A percentile compares a stretch with the other conserved stretches of the same genome.
phyloP scores from a whole-genome alignment of 2,113 vertebrate species.

The Cyphomyrus plagiostoma region DNA sequence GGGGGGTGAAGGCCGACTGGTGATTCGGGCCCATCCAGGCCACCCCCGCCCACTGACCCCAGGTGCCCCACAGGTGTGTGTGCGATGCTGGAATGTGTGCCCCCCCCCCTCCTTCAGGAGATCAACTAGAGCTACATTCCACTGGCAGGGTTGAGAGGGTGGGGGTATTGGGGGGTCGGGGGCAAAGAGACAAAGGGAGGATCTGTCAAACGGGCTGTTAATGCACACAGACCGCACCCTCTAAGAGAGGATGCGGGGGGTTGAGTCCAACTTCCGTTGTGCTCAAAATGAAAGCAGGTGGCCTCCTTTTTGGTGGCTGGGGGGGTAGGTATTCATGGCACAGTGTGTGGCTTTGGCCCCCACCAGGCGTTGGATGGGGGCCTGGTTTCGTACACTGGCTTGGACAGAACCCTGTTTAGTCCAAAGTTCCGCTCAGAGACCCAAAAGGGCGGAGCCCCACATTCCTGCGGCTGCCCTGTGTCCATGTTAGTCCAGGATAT shows the following conservation, averaged over 20 bases:
- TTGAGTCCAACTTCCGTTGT: constrained; percentile 22
- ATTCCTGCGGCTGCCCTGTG: background rate
- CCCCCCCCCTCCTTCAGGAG: constrained; percentile 37
- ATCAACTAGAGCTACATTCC: constrained; percentile 62
- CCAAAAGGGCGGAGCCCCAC: background rate
- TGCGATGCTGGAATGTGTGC: constrained; percentile 49
- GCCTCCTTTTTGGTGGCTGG: constrained; percentile 14
- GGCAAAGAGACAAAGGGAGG: constrained; percentile 45
- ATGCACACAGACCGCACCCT: background rate
- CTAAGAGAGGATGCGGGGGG: background rate
- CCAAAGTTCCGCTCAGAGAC: background rate
- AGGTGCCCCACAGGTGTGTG: constrained; percentile 69
- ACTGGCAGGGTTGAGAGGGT: background rate
- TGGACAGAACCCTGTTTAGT: background rate
- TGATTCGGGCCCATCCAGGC: background rate
- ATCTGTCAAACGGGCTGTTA: constrained; percentile 37
- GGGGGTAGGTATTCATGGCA: background rate
- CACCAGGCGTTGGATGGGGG: background rate
- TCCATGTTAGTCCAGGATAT: background rate
- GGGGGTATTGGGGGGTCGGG: background rate
- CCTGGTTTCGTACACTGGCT: background rate
- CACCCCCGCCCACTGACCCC: constrained; percentile 49
- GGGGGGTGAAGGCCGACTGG: constrained; percentile 1
- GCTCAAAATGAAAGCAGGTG: constrained; percentile 34
- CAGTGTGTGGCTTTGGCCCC: constrained; percentile 11